Conservation (phyloP, 1,140 invertebrate species). For the Ganaspis sp. region DNA sequence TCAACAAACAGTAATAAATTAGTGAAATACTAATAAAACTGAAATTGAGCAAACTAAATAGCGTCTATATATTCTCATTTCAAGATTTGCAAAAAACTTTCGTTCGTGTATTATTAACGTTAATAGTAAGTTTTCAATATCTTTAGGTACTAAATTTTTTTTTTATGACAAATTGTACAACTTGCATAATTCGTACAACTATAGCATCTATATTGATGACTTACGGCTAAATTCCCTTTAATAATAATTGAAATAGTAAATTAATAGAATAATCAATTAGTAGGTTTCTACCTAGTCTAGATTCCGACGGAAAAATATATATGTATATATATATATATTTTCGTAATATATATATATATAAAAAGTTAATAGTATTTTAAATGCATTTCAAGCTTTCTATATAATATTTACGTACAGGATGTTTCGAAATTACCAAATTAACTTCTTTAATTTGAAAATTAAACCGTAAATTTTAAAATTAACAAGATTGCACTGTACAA, state of each 20-base stretch:
- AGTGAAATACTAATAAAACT: not conserved
- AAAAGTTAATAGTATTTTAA: slow-evolving; percentile 74
- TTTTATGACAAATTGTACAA: slow-evolving; percentile 48
- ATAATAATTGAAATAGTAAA: slow-evolving; percentile 74
- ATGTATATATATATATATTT: slow-evolving; percentile 37
- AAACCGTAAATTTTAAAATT: not conserved
- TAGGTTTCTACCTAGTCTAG: slow-evolving; percentile 75
- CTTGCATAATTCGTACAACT: slow-evolving; percentile 66
- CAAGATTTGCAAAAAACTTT: slow-evolving; percentile 44
- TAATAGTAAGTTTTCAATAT: slow-evolving; percentile 67
- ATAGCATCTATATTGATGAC: slow-evolving; percentile 70
- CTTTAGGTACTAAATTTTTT: slow-evolving; percentile 71
- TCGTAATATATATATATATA: not conserved
- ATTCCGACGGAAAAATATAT: slow-evolving; percentile 77
- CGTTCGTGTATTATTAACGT: slow-evolving; percentile 54
- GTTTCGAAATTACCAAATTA: slow-evolving; percentile 28
- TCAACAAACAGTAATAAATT: not conserved
- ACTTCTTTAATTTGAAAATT: not conserved
- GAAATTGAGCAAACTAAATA: slow-evolving; percentile 11
- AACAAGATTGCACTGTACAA: not conserved
- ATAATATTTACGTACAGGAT: slow-evolving; percentile 44
- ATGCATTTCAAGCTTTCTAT: slow-evolving; percentile 73
- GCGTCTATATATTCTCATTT: not conserved
- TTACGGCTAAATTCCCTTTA: slow-evolving; percentile 68
- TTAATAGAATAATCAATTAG: slow-evolving; percentile 72